Conservation (phyloP, 2,113 vertebrate genomes). For the Delphinus delphis region DNA sequence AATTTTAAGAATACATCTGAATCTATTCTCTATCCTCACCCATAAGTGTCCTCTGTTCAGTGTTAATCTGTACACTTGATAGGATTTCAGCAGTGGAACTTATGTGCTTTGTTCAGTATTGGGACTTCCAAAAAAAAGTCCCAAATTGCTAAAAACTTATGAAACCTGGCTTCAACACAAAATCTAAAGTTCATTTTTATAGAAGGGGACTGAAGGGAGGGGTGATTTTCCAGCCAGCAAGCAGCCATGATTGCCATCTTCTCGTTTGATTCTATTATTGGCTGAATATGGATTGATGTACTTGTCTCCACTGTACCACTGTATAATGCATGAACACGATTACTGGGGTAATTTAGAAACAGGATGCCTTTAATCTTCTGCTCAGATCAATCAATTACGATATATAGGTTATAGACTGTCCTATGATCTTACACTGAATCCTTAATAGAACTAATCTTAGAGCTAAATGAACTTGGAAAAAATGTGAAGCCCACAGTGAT, state of each 20-base stretch:
- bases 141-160: not conserved
- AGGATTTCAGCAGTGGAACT: not conserved
- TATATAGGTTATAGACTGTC: conserved; percentile 63
- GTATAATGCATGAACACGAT: conserved; percentile 74
- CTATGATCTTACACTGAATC: conserved; percentile 46
- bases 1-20: not conserved
- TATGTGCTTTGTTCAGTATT: not conserved
- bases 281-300: conserved; percentile 66
- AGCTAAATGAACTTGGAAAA: conserved; percentile 62
- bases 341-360: conserved; percentile 73
- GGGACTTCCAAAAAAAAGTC: not conserved
- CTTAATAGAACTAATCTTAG: conserved; percentile 62
- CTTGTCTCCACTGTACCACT: conserved; percentile 70
- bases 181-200: not conserved
- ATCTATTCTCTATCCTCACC: not conserved
- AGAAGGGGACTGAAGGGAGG: not conserved
- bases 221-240: conserved; percentile 32
- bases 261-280: conserved; percentile 65
- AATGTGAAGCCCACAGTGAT: conserved; percentile 32
- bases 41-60: not conserved
- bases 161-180: not conserved
- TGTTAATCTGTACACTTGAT: not conserved
- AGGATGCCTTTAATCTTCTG: conserved; percentile 73
- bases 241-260: conserved; percentile 20
- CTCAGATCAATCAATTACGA: conserved; percentile 67